Evolutionary conservation across 2,888 invertebrate genomes (phyloP).

Genomic region (Lithosia quadra): DNA sequence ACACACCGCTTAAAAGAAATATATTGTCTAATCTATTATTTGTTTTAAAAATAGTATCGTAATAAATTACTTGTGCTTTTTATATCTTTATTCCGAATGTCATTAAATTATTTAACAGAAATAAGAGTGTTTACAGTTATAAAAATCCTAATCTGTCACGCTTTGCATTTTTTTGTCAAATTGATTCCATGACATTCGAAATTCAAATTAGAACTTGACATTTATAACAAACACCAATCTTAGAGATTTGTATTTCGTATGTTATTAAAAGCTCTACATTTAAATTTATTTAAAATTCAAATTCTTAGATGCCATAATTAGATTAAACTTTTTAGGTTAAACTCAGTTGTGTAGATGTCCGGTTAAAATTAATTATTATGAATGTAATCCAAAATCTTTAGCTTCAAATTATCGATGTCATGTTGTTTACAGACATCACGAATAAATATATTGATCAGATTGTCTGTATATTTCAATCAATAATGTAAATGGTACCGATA

Average conservation of each 20-base stretch:
- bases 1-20: background rate
- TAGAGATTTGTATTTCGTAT: background rate
- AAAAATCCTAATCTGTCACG: slow-evolving; percentile 1
- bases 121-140: background rate
- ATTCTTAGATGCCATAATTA: slow-evolving; percentile 4
- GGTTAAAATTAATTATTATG: slow-evolving; percentile 2
- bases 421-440: background rate
- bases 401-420: background rate
- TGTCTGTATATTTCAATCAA: background rate
- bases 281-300: background rate
- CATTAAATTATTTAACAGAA: background rate
- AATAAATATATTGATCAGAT: background rate
- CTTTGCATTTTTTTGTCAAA: slow-evolving; percentile 1
- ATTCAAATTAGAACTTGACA: background rate
- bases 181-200: background rate
- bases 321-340: background rate
- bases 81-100: background rate
- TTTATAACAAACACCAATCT: slow-evolving; percentile 3
- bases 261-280: background rate
- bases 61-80: background rate
- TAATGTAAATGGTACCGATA: background rate
- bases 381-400: slow-evolving; percentile 1
- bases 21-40: background rate
- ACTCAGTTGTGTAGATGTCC: slow-evolving; percentile 8
- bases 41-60: background rate